Conservation (phyloP, 2,888 invertebrate species). For the Sympetrum striolatum region DNA sequence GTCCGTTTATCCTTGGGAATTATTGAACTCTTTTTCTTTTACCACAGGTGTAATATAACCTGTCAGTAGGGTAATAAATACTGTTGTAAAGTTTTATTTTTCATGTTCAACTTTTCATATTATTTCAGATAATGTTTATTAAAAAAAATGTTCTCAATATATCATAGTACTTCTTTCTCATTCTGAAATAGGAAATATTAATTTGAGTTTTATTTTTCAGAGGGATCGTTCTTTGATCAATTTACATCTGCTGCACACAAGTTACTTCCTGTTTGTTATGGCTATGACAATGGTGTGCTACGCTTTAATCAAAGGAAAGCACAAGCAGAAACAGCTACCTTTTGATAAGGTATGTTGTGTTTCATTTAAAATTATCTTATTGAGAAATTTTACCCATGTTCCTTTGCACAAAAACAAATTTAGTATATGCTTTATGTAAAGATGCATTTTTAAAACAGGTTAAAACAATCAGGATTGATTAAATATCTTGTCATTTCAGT, state of each 20-base stretch:
- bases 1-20: too few species aligned
- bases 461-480: not conserved
- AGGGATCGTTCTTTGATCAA: constrained; percentile 46
- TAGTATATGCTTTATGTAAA: not conserved
- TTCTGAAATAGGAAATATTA: too few species aligned
- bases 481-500: not conserved
- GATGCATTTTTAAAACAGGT: not conserved
- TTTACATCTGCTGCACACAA: constrained; percentile 49
- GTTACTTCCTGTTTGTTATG: constrained; percentile 50
- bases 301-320: constrained; percentile 49
- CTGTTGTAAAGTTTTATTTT: too few species aligned
- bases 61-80: too few species aligned
- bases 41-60: too few species aligned
- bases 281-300: constrained; percentile 50
- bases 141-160: too few species aligned
- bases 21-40: too few species aligned
- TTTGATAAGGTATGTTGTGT: not conserved
- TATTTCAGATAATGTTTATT: too few species aligned
- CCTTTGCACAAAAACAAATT: not conserved
- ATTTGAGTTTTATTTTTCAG: not conserved
- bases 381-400: not conserved
- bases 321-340: constrained; percentile 25
- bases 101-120: too few species aligned
- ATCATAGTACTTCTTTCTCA: too few species aligned
- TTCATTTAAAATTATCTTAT: not conserved